These are phyloP conservation scores for Scolopax bukidnonensis DNA, from an alignment of 2,797 vertebrate species.

Conservation along the genomic window DNA sequence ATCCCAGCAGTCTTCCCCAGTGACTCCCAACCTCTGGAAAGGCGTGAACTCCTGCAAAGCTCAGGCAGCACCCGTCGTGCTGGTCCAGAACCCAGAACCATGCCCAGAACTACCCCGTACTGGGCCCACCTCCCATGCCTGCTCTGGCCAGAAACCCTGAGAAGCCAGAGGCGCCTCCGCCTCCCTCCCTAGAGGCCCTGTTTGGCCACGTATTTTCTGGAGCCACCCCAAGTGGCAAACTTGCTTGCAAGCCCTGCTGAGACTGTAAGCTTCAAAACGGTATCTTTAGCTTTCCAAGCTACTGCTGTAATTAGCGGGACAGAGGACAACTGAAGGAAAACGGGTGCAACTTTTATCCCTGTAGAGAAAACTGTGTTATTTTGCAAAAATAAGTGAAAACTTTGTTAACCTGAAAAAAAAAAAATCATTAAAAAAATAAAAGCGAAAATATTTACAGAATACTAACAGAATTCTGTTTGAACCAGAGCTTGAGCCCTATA, in stretches of 20 bases:
- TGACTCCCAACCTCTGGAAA: background rate
- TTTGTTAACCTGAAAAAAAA: background rate
- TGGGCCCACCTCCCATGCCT: background rate
- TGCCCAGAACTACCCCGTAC: fast-evolving
- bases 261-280: background rate
- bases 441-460: background rate
- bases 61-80: fast-evolving
- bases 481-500: background rate
- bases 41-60: background rate
- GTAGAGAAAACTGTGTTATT: background rate
- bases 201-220: fast-evolving
- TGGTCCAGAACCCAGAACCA: too few relatives aligned
- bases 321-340: background rate
- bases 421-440: background rate
- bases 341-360: fast-evolving
- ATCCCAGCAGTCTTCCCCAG: background rate
- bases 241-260: background rate
- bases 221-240: background rate
- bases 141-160: background rate
- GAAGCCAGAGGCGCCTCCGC: background rate
- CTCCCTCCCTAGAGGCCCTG: fast-evolving
- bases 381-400: background rate
- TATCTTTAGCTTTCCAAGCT: background rate
- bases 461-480: background rate
- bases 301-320: background rate